A percentile compares a stretch with the other conserved stretches of the same genome.
phyloP scores from a whole-genome alignment of 2,888 invertebrate species.

The Esperia sulphurella region DNA sequence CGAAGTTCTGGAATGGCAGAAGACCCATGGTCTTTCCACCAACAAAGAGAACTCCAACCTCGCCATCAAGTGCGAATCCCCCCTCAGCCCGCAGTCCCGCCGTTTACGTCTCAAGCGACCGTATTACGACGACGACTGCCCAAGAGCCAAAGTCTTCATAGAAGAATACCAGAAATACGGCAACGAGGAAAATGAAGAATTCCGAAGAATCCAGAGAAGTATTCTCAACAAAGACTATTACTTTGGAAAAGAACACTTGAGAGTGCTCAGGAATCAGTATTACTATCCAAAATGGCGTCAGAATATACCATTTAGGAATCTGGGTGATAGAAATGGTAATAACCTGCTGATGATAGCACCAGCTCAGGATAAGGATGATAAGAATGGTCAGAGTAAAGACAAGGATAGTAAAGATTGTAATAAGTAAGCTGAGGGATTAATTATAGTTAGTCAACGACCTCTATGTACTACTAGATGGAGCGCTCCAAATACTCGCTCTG shows the following conservation, averaged over 20 bases:
- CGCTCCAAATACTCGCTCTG: too few relatives aligned
- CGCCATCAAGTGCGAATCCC: slow-evolving; percentile 77
- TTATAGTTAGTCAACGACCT: too few relatives aligned
- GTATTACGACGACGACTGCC: slow-evolving; percentile 49
- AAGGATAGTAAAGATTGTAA: slow-evolving; percentile 23
- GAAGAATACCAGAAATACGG: slow-evolving; percentile 50
- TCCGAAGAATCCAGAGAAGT: slow-evolving; percentile 35
- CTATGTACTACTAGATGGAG: background rate
- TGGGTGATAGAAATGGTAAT: slow-evolving; percentile 81
- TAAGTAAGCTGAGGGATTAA: background rate
- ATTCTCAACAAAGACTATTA: slow-evolving; percentile 37
- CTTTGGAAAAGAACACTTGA: slow-evolving; percentile 60
- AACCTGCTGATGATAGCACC: slow-evolving; percentile 85
- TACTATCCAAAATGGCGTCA: slow-evolving; percentile 64
- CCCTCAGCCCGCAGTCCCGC: slow-evolving; percentile 54
- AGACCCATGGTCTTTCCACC: slow-evolving; percentile 61
- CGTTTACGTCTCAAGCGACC: slow-evolving; percentile 56
- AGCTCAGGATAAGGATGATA: slow-evolving; percentile 42
- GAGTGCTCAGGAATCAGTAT: slow-evolving; percentile 58
- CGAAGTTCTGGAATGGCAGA: slow-evolving; percentile 95
- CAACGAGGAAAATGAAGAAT: slow-evolving; percentile 66
- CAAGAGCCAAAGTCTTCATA: slow-evolving; percentile 40
- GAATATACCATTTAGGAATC: slow-evolving; percentile 66
- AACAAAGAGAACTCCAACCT: slow-evolving; percentile 68
- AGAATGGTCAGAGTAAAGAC: slow-evolving; percentile 27